Percentiles rank a stretch among this genome's conserved stretches.
Conservation (phyloP, 2,113 vertebrate species). For the Parotia lawesii region DNA sequence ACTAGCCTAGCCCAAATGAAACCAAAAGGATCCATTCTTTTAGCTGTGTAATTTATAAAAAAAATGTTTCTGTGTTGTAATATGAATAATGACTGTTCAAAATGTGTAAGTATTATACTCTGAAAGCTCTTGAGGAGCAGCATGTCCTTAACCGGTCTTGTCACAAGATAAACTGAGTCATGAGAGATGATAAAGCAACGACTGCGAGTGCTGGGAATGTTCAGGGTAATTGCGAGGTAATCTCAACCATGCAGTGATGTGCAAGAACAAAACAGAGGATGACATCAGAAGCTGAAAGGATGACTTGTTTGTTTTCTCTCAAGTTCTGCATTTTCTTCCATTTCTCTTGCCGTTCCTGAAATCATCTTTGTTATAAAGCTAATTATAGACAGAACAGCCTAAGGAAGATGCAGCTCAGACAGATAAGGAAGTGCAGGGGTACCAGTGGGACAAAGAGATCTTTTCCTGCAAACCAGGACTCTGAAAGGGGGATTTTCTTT, state of each 20-base stretch:
- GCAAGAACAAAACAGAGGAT: background rate
- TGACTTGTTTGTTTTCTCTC: background rate
- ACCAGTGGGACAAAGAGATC: background rate
- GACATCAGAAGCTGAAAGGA: background rate
- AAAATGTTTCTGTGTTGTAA: background rate
- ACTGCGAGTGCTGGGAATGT: rapidly evolving
- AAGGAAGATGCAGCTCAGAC: background rate
- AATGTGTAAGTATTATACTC: background rate
- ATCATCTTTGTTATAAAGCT: background rate
- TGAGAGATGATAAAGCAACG: rapidly evolving
- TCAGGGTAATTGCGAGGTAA: background rate
- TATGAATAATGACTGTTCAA: background rate
- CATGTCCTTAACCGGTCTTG: background rate
- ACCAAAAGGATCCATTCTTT: background rate
- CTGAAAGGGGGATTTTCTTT: background rate
- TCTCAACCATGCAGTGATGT: rapidly evolving
- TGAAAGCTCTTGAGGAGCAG: background rate
- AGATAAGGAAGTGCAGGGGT: background rate
- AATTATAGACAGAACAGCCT: background rate
- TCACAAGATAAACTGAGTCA: background rate
- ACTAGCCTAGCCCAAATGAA: background rate
- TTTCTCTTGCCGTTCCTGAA: background rate
- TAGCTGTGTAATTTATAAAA: background rate
- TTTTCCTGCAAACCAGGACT: background rate
- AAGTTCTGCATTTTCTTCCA: background rate